Evolutionary conservation across 1,140 invertebrate genomes (phyloP).

Genomic region (Periplaneta americana): DNA sequence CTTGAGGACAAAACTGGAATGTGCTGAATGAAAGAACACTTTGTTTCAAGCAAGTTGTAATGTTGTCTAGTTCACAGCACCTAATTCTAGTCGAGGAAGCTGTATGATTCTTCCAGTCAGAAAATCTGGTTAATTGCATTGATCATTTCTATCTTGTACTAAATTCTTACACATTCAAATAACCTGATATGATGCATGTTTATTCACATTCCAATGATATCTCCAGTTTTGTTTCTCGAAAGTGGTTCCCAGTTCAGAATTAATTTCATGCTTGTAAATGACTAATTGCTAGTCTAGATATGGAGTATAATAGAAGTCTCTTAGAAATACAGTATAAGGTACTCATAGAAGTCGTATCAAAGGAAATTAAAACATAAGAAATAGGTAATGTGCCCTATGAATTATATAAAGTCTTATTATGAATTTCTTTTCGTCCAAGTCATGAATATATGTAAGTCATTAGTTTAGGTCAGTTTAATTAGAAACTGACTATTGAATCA

Average conservation of each 20-base stretch:
- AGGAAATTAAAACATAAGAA: background rate
- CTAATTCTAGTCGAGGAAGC: background rate
- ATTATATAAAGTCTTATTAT: too few species aligned
- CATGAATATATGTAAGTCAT: too few species aligned
- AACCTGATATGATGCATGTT: background rate
- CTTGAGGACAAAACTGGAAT: background rate
- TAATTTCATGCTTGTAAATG: too few species aligned
- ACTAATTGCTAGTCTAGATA: too few species aligned
- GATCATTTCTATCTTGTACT: too few species aligned
- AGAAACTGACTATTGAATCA: too few species aligned
- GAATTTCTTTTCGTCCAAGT: too few species aligned
- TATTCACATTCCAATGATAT: background rate
- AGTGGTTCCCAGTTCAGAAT: background rate
- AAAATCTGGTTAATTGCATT: background rate
- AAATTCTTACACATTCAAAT: background rate
- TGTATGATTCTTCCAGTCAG: background rate
- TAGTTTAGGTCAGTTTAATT: too few species aligned
- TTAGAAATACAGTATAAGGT: background rate
- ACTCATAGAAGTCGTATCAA: background rate
- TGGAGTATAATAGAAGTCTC: background rate
- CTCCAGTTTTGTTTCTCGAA: background rate
- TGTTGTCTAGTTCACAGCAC: background rate
- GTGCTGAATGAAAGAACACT: background rate
- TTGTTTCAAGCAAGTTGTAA: background rate
- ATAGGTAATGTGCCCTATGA: background rate